Evolutionary conservation across 1,140 invertebrate species (phyloP).

Genomic region (Acyrthosiphon pisum): DNA sequence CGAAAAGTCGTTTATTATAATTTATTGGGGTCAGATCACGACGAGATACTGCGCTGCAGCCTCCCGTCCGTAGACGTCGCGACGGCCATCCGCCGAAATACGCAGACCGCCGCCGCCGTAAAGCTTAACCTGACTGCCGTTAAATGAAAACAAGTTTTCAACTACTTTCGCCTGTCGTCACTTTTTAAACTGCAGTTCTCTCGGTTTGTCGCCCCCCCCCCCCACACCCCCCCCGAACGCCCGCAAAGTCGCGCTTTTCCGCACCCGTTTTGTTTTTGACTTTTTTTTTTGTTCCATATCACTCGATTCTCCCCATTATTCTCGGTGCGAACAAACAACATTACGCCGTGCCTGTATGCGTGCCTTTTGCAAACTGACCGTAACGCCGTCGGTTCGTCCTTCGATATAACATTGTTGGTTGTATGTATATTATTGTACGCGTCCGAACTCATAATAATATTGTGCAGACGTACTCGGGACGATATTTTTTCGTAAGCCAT

Average conservation of each 20-base stretch:
- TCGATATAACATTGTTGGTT: too few relatives aligned
- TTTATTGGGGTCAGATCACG: constrained; percentile 4
- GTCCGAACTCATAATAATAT: too few relatives aligned
- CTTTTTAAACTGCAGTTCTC: background rate
- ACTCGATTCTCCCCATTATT: background rate
- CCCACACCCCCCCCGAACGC: too few relatives aligned
- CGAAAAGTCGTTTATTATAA: constrained; percentile 17
- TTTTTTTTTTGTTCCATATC: background rate
- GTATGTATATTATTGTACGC: too few relatives aligned
- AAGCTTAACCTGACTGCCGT: constrained; percentile 1
- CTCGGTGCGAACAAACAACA: background rate
- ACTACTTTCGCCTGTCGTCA: background rate
- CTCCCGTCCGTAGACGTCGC: background rate
- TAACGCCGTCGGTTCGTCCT: too few relatives aligned
- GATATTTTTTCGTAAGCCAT: too few relatives aligned
- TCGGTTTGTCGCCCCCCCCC: background rate
- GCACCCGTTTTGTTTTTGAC: background rate
- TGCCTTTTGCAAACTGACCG: too few relatives aligned
- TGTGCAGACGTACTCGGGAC: too few relatives aligned
- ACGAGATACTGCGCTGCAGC: constrained; percentile 1
- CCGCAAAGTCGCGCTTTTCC: too few relatives aligned
- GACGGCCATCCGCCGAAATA: background rate
- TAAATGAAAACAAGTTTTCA: constrained; percentile 10
- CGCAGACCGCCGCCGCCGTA: background rate
- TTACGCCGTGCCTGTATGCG: too few relatives aligned